A percentile compares a stretch with the other conserved stretches of the same genome.
phyloP scores from a whole-genome alignment of 1,140 invertebrate species.

The Panulirus ornatus region DNA sequence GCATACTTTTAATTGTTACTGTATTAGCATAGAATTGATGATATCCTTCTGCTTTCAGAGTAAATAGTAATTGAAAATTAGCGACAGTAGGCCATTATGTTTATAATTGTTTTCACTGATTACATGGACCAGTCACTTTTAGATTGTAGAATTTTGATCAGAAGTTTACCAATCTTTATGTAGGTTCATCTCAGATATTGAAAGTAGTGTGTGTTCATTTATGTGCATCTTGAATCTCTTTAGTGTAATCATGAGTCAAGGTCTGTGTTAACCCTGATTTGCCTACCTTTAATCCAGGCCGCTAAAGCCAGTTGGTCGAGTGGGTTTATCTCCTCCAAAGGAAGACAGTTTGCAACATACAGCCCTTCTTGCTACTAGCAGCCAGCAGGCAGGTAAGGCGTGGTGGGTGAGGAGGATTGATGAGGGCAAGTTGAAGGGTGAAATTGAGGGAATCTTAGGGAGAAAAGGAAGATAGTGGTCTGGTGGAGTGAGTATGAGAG shows the following conservation, averaged over 20 bases:
- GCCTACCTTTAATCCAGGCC: neutral
- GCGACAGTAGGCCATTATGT: too few species aligned
- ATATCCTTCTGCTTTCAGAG: too few species aligned
- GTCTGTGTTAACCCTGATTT: neutral
- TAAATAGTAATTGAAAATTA: too few species aligned
- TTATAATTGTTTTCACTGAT: too few species aligned
- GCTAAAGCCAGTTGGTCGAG: neutral
- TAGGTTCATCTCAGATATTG: too few species aligned
- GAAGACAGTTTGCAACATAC: neutral
- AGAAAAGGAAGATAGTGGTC: neutral
- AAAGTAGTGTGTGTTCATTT: neutral
- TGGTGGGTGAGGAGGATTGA: neutral
- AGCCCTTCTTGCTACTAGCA: neutral
- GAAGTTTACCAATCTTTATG: too few species aligned
- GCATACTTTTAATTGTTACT: too few species aligned
- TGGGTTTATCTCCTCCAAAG: neutral
- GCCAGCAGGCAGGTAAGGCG: neutral
- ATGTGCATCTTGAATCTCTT: neutral
- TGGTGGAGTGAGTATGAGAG: neutral
- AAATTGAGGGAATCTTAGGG: too few species aligned
- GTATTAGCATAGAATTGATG: too few species aligned
- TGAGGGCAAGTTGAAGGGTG: neutral
- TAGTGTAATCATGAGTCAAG: neutral
- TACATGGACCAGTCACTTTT: too few species aligned
- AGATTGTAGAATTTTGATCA: too few species aligned